Evolutionary conservation across 2,888 invertebrate species (phyloP), one percentile per base, ranked within the genome.

Genomic region (Agonum fuliginosum): DNA sequence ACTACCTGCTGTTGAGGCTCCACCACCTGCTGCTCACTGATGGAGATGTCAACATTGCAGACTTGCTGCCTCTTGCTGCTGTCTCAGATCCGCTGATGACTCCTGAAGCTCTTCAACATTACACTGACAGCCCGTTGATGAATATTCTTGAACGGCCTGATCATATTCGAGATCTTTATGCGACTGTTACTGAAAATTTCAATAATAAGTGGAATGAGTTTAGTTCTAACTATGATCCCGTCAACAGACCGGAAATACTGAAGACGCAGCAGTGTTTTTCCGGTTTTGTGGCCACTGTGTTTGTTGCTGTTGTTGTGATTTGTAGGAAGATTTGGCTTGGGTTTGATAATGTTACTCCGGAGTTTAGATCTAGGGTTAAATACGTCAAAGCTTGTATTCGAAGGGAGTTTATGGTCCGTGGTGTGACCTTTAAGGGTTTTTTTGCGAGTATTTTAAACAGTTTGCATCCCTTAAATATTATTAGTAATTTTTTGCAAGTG

Each of bases 171-270:
- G 89, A 91, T 75, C 87, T 95, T 6, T 91, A 91, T 84, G 90
- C 91, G 41, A 93, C 93, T 80, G 81, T 95, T 10, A 89, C 90
- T 43, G 92, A 93, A 81, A 91, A 91, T 78, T 86, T 93, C 30
- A 91, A 93, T 14, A 94, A 94, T 81, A 88, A 90, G 17, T 95
- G 95, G 95, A 95, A 95, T 83, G 94, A 94, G 82, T 94, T 95
- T 81, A 90, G 94, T 3, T 93, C 92, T 20, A 91, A 92, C 82
- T 93, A 94, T 80, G 95, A 95, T 84, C 94, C 95, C 0, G 87
- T 93, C 3, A 94, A 95, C 84, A 91, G 93, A 75, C 92, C 94
- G 0, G 88, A 91, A 78, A 88, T 92, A 0, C 83, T 91, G 12
- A 92, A 93, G 82, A 89, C 88, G 3, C 84, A 89, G 17, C 91